Evolutionary conservation across 2,113 vertebrate species (phyloP).

Genomic region (Brevimyrus niger): DNA sequence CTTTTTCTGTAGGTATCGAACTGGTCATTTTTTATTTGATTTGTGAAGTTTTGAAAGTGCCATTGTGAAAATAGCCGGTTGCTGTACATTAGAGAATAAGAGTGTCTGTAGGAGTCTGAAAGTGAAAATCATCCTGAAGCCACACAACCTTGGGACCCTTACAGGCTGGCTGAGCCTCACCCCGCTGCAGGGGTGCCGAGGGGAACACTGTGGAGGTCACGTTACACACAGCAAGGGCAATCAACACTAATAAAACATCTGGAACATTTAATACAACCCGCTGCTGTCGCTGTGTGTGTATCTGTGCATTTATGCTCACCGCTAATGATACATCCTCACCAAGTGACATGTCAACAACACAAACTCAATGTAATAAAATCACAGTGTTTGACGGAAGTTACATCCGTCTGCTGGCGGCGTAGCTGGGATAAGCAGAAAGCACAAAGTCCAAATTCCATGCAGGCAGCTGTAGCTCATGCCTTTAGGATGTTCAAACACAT

Average conservation of each 20-base stretch:
- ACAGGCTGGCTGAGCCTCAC: neutral
- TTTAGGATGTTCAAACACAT: neutral
- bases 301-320: neutral
- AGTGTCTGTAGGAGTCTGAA: neutral
- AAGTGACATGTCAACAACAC: neutral
- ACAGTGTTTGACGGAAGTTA: neutral
- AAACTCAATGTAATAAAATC: neutral
- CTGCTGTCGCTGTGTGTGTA: neutral
- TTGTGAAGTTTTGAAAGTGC: conserved; percentile 50
- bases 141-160: neutral
- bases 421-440: neutral
- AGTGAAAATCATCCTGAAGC: neutral
- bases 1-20: conserved; percentile 55
- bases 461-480: too few relatives aligned
- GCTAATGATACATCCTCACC: neutral
- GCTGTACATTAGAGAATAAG: neutral
- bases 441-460: too few relatives aligned
- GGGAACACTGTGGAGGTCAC: neutral
- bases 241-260: conserved; percentile 13
- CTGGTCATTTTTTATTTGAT: conserved; percentile 48
- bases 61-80: conserved; percentile 15
- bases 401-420: neutral
- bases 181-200: neutral
- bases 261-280: conserved; percentile 19
- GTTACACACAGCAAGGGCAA: neutral